Evolutionary conservation across 2,113 vertebrate species (phyloP).

Genomic region (Triplophysa tibetana): DNA sequence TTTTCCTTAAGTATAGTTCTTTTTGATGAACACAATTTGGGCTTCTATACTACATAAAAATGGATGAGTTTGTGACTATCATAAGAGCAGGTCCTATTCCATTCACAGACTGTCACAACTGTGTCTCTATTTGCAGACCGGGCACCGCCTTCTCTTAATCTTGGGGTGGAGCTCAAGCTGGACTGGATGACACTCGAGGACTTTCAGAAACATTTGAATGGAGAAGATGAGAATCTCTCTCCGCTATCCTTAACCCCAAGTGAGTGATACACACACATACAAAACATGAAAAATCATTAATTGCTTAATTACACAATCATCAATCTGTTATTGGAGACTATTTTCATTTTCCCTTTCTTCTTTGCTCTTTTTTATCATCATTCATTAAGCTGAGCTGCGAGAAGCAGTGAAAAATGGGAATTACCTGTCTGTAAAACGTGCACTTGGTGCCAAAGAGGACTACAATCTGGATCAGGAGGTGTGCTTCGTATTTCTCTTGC

Average conservation of each 20-base stretch:
- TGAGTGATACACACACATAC: conserved; percentile 69
- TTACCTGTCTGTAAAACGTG: conserved; percentile 91
- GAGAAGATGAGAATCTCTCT: conserved; percentile 83
- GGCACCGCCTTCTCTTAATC: conserved; percentile 76
- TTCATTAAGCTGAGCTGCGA: conserved; percentile 82
- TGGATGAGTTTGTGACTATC: background rate
- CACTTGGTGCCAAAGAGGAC: conserved; percentile 89
- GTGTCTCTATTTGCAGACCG: conserved; percentile 61
- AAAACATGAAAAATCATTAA: background rate
- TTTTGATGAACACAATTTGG: background rate
- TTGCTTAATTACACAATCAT: background rate
- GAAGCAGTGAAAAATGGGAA: conserved; percentile 95
- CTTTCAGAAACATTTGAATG: conserved; percentile 94
- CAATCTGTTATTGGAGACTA: background rate
- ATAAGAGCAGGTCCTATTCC: background rate
- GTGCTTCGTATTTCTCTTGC: conserved; percentile 33
- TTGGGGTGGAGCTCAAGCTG: conserved; percentile 93
- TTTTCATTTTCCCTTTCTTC: background rate
- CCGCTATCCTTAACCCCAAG: conserved; percentile 78
- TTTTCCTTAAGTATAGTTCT: background rate
- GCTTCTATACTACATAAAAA: background rate
- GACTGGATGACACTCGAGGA: conserved; percentile 96
- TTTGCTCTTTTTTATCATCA: conserved; percentile 27
- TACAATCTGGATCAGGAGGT: conserved; percentile 98
- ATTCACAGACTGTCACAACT: background rate